These are phyloP conservation scores for Echinops telfairi DNA, from an alignment of 2,113 vertebrate species.

Conservation along the genomic window DNA sequence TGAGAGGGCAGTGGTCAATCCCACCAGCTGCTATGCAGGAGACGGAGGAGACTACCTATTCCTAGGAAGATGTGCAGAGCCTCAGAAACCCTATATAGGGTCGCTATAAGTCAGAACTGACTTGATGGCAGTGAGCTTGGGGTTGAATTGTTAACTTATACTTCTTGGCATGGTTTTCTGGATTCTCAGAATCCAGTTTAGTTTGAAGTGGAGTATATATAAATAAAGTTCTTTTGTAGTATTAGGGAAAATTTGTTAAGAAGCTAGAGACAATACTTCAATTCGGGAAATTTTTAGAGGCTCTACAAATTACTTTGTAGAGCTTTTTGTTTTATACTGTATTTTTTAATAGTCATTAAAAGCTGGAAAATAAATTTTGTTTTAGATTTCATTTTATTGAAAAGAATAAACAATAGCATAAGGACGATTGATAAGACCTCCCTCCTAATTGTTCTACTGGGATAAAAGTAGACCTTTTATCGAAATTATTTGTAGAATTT, in stretches of 20 bases:
- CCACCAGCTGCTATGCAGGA: too few species aligned
- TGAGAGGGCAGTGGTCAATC: too few species aligned
- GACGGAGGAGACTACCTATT: too few species aligned
- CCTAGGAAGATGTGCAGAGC: too few species aligned
- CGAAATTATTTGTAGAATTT: not conserved
- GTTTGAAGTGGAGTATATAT: not conserved
- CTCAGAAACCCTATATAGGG: too few species aligned
- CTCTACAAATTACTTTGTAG: not conserved
- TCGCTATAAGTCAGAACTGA: too few species aligned
- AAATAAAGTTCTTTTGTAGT: not conserved
- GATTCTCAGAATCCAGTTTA: not conserved
- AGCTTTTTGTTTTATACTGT: not conserved
- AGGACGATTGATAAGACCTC: not conserved
- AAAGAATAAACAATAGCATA: not conserved
- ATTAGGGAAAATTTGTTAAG: not conserved
- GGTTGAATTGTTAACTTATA: not conserved
- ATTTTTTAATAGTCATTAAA: not conserved
- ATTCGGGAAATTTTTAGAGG: not conserved
- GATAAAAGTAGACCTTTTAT: slow-evolving; percentile 1
- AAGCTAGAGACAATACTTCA: not conserved
- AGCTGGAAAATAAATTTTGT: not conserved
- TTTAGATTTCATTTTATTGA: not conserved
- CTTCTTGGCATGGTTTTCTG: not conserved
- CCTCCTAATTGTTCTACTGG: not conserved
- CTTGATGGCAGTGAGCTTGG: too few species aligned